A percentile compares a stretch with the other conserved stretches of the same genome.
phyloP scores from a whole-genome alignment of 2,113 vertebrate species.

The Trinectes maculatus region DNA sequence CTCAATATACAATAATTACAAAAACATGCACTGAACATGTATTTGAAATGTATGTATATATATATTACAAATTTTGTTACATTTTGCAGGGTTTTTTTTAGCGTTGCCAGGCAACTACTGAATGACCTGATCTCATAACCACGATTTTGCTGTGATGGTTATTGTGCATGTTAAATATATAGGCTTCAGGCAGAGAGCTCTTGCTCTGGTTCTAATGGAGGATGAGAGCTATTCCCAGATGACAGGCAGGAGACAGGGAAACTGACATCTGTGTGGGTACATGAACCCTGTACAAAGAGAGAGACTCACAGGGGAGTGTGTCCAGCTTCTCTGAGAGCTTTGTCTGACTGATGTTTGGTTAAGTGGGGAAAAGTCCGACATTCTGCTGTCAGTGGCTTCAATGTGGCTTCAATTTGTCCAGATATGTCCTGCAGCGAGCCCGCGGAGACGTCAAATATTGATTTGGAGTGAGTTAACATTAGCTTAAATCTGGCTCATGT shows the following conservation, averaged over 20 bases:
- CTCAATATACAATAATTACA: background rate
- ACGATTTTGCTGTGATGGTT: background rate
- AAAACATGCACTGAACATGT: no score
- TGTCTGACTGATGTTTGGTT: background rate
- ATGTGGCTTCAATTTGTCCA: no score
- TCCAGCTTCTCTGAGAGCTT: background rate
- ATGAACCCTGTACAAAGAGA: background rate
- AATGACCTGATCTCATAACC: background rate
- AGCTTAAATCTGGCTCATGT: no score
- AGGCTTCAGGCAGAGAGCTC: background rate
- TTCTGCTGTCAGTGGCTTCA: no score
- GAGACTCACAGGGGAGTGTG: background rate
- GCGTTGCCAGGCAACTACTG: conserved; percentile 5
- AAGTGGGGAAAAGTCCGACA: background rate
- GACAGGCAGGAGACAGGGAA: background rate
- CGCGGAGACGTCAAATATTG: background rate
- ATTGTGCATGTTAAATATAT: background rate
- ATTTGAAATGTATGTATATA: no score
- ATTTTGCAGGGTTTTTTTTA: no score
- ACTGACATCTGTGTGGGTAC: background rate
- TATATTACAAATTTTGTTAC: no score
- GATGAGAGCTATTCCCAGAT: background rate
- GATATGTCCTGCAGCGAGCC: no score
- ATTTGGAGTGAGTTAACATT: no score
- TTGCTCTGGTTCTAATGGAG: background rate